Evolutionary conservation across 1,140 invertebrate genomes (phyloP), one percentile per base, ranked within the genome.

Genomic region (Belonocnema kinseyi): DNA sequence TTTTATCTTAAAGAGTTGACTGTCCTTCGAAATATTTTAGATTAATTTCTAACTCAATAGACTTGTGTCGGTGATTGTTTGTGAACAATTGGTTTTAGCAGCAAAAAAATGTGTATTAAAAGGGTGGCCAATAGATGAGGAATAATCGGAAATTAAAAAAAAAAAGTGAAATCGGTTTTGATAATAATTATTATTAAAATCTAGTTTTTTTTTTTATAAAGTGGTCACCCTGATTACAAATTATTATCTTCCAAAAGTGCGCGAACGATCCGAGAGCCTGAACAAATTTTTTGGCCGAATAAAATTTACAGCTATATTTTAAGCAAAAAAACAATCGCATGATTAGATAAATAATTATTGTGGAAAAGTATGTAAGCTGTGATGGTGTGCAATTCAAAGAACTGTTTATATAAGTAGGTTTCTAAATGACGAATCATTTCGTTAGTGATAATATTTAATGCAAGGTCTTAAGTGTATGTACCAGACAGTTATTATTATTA

Each of bases 361-460:
- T 66, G 61, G 61, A 66, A 66, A 26, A 66, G 61, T 66, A 16
- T 66, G 61, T 66, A 66, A 66, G 26, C 61, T 66, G 61, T 66
- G 61, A 66, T 66, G 21, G 61, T 66, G 61, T 66, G 61, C 61
- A 66, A 66, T 66, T 66, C 61, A 66, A 66, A 66, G 61, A 66
- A 66, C 61, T 66, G 61, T 66, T 66, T 66, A 66, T 66, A 33
- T 66, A 66, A 66, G 61, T 66, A 66, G 61, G 61, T 66, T 66
- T 66, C 61, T 66, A 66, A 66, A 66, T 66, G 40, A 66, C 61
- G 61, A 66, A 46, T 66, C 13, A 66, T 66, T 66, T 66, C 61
- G 61, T 66, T 66, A 33, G 61, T 66, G 61, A 66, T 66, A 66
- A 66, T 66, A 66, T 66, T 66, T 66, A 40, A 66, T 66, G 61